Percentiles rank a stretch among this genome's conserved stretches.
Evolutionary conservation across 2,113 vertebrate genomes (phyloP).

Genomic region (Eurystomus gularis): DNA sequence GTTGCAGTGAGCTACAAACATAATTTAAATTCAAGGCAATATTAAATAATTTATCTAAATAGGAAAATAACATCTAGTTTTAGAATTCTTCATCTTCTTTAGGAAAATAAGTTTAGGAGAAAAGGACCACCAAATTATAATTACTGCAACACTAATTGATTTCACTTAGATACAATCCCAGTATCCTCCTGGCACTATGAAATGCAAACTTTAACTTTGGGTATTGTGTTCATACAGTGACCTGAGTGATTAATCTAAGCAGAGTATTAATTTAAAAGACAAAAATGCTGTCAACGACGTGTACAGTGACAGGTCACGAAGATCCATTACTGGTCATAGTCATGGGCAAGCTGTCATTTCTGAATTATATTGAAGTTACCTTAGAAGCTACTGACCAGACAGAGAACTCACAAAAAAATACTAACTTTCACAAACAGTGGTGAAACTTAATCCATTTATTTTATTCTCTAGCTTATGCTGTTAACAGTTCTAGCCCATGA

Average conservation of each 20-base stretch:
- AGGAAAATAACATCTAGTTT: background rate
- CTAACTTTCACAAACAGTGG: background rate
- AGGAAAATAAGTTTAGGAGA: background rate
- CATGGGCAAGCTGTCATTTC: background rate
- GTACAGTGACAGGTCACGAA: background rate
- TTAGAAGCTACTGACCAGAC: background rate
- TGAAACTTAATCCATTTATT: background rate
- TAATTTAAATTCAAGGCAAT: background rate
- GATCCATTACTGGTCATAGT: background rate
- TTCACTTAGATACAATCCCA: background rate
- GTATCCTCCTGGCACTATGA: background rate
- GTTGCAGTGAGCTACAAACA: background rate
- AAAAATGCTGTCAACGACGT: background rate
- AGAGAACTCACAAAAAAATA: background rate
- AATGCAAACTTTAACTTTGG: background rate
- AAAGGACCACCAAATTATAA: background rate
- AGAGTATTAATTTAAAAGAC: background rate
- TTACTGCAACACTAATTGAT: background rate
- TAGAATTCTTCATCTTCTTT: background rate
- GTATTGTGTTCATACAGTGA: background rate
- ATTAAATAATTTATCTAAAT: slow-evolving; percentile 15
- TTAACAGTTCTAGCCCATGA: background rate
- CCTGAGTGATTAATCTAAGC: background rate
- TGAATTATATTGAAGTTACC: background rate
- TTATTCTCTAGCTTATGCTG: background rate